Conservation (phyloP, 2,113 vertebrate species). For the Natator depressus region DNA sequence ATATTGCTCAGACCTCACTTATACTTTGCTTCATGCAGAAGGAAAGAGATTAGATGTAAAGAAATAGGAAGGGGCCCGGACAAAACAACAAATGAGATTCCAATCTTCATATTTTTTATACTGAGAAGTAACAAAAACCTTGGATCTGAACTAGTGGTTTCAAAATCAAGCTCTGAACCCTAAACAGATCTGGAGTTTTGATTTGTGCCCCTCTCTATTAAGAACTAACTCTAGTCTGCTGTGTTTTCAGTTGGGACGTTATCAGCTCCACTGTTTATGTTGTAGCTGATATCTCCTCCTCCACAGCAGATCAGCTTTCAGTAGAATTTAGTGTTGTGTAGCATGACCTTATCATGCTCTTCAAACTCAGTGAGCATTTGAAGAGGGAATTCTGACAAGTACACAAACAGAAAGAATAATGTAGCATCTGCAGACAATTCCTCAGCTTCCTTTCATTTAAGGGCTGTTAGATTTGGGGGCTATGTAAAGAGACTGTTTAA, state of each 20-base stretch:
- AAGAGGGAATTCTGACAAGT: conserved; percentile 6
- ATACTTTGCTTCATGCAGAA: background rate
- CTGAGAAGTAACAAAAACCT: background rate
- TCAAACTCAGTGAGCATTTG: background rate
- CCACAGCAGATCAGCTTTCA: conserved; percentile 24
- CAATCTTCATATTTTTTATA: background rate
- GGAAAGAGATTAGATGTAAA: background rate
- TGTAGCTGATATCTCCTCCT: background rate
- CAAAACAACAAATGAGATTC: background rate
- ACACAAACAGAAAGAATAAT: conserved; percentile 1
- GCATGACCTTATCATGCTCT: conserved; percentile 2
- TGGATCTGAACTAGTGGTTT: background rate
- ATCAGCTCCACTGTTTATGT: conserved; percentile 18
- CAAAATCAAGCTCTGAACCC: background rate
- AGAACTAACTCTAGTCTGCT: background rate
- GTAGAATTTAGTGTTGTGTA: conserved; percentile 27
- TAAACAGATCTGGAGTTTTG: background rate
- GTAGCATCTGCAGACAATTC: background rate
- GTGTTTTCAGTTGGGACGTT: background rate
- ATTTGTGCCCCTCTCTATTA: background rate
- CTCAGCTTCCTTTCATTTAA: background rate
- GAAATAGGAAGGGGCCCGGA: fast-evolving
- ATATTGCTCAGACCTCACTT: background rate
- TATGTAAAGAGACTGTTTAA: background rate
- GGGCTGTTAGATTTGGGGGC: background rate